Base-by-base conservation (phyloP, 2,797 vertebrate genomes). In the Oreochromis grahami region DNA sequence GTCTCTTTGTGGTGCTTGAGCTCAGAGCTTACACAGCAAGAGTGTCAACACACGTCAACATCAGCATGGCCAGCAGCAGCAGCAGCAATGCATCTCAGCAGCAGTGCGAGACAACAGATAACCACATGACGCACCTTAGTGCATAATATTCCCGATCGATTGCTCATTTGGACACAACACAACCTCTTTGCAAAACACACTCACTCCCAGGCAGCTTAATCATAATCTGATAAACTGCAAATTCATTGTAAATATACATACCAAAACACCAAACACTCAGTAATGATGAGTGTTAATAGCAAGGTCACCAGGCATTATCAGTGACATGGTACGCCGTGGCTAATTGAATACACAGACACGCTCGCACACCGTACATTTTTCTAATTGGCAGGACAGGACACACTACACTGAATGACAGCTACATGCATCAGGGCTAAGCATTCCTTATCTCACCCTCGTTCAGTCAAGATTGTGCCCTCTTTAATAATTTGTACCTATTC, bases 11-110 rank as follows among this genome's bases (percentile, higher is more conserved):
- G 88, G 76, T 50, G 26, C 55, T 74, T 82, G 74, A 83, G 78
- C 72, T 82, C 88, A 68, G 78, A 88, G 92, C 94, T 94, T 93
- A 91, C 92, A 91, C 93, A 94, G 94, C 94, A 90, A 90, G 91
- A 85, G 87, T 94, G 94, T 93, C 93, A 94, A 90, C 91, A 87
- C 89, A 83, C 82, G 86, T 94, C 92, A 93, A 91, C 91, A 88
- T 91, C 86, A 92, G 89, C 89, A 81, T 83, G 79, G 77, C 65
- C 86, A 89, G 80, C 88, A 84, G 81, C 84, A 77, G 74, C 81
- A 90, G 88, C 83, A 87, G 80, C 78, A 53, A 80, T 77, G 85
- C 91, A 92, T 91, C 87, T 87, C 76, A 74, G 89, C 88, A 84
- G 87, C 83, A 12, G 70, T 88, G 86, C 89, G 88, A 87, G 87